Conservation (phyloP, 2,113 vertebrate species). For the Megaleporinus macrocephalus region DNA sequence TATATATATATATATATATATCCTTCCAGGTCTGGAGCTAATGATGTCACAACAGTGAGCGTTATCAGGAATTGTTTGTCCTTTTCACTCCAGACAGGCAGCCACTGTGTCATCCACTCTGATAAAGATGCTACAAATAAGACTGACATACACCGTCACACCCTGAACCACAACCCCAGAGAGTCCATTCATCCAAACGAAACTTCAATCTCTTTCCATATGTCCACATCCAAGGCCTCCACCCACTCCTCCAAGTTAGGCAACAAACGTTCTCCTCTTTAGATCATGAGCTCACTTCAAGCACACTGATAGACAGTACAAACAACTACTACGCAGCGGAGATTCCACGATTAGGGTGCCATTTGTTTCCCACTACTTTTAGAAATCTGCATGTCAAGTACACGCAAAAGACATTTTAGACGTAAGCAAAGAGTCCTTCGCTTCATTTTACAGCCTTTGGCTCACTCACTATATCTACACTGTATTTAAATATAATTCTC, state of each 20-base stretch:
- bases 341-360: no score
- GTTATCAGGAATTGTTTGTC: constrained; percentile 79
- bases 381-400: no score
- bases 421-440: no score
- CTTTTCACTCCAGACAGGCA: constrained; percentile 76
- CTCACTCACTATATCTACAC: no score
- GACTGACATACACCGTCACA: constrained; percentile 69
- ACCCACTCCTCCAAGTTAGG: not conserved
- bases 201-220: constrained; percentile 68
- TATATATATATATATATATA: no score
- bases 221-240: constrained; percentile 57
- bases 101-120: constrained; percentile 75
- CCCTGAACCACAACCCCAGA: constrained; percentile 73
- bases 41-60: constrained; percentile 73
- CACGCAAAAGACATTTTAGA: no score
- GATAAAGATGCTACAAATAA: constrained; percentile 79
- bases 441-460: no score
- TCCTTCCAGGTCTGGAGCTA: constrained; percentile 27
- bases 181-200: constrained; percentile 75
- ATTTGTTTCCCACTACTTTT: no score
- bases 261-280: constrained; percentile 1
- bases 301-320: constrained; percentile 4
- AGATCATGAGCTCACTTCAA: constrained; percentile 34
- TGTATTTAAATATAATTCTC: no score
- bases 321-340: no score